Conservation (phyloP, 1,140 invertebrate species). For the Bombus picipes region DNA sequence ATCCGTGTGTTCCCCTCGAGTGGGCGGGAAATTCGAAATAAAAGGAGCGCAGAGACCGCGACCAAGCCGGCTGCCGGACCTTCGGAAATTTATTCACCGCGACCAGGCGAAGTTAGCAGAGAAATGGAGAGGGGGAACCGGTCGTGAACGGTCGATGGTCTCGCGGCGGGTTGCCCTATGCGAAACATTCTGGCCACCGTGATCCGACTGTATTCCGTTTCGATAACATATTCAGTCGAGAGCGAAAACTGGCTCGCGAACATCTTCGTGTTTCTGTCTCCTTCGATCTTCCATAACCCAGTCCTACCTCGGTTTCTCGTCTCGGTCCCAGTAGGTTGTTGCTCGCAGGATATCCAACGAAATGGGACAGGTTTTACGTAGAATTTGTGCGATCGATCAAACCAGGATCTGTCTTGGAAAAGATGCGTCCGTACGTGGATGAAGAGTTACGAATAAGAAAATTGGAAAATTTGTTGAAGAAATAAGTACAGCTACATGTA, state of each 20-base stretch:
- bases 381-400: slow-evolving; percentile 4
- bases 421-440: neutral
- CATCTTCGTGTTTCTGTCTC: neutral
- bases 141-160: slow-evolving; percentile 32
- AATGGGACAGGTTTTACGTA: slow-evolving; percentile 4
- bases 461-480: neutral
- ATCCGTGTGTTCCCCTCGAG: slow-evolving; percentile 34
- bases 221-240: slow-evolving; percentile 57
- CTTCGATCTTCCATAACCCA: neutral
- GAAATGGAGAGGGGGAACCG: slow-evolving; percentile 2
- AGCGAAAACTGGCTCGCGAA: neutral
- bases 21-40: slow-evolving; percentile 69
- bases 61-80: slow-evolving; percentile 19
- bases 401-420: neutral
- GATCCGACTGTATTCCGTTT: slow-evolving; percentile 52
- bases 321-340: neutral
- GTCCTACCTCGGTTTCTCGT: neutral
- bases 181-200: slow-evolving; percentile 50
- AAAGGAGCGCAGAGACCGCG: slow-evolving; percentile 63
- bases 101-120: slow-evolving; percentile 55
- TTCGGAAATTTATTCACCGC: slow-evolving; percentile 71
- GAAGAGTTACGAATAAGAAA: neutral
- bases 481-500: too few species aligned
- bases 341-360: neutral
- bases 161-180: slow-evolving; percentile 37